phyloP scores from a whole-genome alignment of 2,888 invertebrate genomes.

The Dyspetes luteomarginatus region DNA sequence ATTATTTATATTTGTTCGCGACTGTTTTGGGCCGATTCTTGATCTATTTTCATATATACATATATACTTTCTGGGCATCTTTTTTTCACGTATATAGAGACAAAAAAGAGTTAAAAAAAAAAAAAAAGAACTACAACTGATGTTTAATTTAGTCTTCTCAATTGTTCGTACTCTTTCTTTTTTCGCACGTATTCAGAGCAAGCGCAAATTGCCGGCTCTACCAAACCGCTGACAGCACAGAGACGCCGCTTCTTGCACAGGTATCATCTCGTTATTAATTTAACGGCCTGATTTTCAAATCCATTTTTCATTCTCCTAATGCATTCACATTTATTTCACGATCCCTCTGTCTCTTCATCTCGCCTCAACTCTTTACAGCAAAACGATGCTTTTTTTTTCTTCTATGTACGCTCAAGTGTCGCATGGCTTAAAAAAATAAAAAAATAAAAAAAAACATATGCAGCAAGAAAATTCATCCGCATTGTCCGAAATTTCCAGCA shows the following conservation, averaged over 20 bases:
- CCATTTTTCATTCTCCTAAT: constrained; percentile 26
- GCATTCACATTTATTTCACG: no score
- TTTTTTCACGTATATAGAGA: background rate
- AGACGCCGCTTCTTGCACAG: constrained; percentile 83
- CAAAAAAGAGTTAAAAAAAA: constrained; percentile 29
- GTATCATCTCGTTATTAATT: constrained; percentile 79
- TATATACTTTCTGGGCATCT: constrained; percentile 13
- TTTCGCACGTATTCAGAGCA: constrained; percentile 83
- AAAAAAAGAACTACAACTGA: constrained; percentile 32
- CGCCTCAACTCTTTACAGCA: constrained; percentile 7
- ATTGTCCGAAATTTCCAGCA: constrained; percentile 25
- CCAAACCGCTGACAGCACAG: constrained; percentile 83
- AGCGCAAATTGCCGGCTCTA: constrained; percentile 83
- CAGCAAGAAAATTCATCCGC: background rate
- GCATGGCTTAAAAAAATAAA: constrained; percentile 39
- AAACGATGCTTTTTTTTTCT: constrained; percentile 17
- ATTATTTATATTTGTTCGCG: constrained; percentile 27
- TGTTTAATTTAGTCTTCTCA: constrained; percentile 61
- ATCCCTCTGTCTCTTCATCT: constrained; percentile 29
- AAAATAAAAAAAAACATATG: no score
- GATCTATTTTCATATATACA: no score
- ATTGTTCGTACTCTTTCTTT: constrained; percentile 80
- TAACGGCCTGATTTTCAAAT: constrained; percentile 58
- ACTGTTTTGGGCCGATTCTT: background rate
- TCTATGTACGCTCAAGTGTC: constrained; percentile 22